Evolutionary conservation across 2,113 vertebrate genomes (phyloP).

Genomic region (Phrynosoma platyrhinos): DNA sequence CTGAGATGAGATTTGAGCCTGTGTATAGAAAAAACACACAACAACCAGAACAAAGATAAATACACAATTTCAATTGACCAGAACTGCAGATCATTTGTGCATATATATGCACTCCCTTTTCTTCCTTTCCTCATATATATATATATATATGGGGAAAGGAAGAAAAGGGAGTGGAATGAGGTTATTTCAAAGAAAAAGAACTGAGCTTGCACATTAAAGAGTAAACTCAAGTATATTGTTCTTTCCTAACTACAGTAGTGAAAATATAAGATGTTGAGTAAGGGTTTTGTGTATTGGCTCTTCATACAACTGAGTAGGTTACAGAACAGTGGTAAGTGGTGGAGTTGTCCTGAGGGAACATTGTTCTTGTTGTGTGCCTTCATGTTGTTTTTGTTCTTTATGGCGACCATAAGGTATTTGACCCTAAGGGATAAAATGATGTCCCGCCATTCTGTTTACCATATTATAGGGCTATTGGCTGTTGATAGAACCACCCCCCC

Average conservation of each 20-base stretch:
- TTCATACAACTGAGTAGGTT: not conserved
- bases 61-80: slow-evolving; percentile 27
- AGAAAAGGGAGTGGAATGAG: not conserved
- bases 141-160: slow-evolving; percentile 19
- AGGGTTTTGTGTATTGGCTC: not conserved
- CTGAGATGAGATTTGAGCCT: slow-evolving; percentile 62
- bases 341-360: not conserved
- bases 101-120: too few species aligned
- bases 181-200: slow-evolving; percentile 17
- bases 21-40: slow-evolving; percentile 31
- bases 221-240: not conserved
- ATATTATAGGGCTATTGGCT: too few species aligned
- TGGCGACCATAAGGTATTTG: too few species aligned
- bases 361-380: too few species aligned
- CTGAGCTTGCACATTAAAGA: slow-evolving; percentile 23
- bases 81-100: slow-evolving; percentile 12
- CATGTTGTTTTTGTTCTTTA: too few species aligned
- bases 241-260: not conserved
- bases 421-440: too few species aligned
- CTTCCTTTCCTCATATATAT: not conserved
- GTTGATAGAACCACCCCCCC: too few species aligned
- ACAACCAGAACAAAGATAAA: slow-evolving; percentile 58
- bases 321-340: not conserved
- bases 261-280: not conserved
- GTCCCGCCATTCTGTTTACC: too few species aligned